Evolutionary conservation across 2,888 invertebrate genomes (phyloP), one percentile per base, ranked within the genome.

Genomic region (Dolichopus griseipennis): DNA sequence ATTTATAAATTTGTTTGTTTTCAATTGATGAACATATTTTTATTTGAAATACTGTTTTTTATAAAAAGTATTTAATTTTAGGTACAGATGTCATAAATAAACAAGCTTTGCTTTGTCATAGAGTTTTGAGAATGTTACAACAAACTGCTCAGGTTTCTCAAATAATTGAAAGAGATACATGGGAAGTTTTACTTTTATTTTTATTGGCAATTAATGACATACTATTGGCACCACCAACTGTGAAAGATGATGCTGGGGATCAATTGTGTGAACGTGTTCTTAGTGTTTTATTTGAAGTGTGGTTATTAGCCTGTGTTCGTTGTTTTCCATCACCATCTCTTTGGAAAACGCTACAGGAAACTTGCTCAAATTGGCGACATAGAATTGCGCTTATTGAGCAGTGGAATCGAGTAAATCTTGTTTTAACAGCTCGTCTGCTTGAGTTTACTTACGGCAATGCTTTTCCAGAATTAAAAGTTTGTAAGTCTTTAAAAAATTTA

Each of bases 271-370:
- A 97, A 80, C 84, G 97, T 52, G 95, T 97, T 67, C 84, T 97
- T 7, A 93, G 94, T 73, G 97, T 97, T 52, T 85, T 97, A 68
- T 93, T 97, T 80, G 95, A 97, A 83, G 89, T 94, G 67, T 85
- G 85, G 86, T 78, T 86, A 52, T 73, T 86, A 69, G 85, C 86
- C 0, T 86, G 86, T 71, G 85, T 86, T 66, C 83, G 85, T 72
- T 95, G 93, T 78, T 97, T 97, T 83, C 97, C 97, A 1, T 90
- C 95, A 5, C 97, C 97, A 8, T 92, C 95, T 1, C 83, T 97
- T 72, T 97, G 97, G 97, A 94, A 95, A 79, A 97, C 97, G 0
- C 83, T 97, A 71, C 87, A 93, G 74, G 95, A 95, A 82, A 92
- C 95, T 76, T 95, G 95, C 80, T 86, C 91, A 75, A 90, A 91